Percentiles rank a stretch among this genome's conserved stretches.
These are phyloP conservation scores for Eolophus roseicapilla DNA, from an alignment of 2,113 vertebrate species.

Conservation along the genomic window DNA sequence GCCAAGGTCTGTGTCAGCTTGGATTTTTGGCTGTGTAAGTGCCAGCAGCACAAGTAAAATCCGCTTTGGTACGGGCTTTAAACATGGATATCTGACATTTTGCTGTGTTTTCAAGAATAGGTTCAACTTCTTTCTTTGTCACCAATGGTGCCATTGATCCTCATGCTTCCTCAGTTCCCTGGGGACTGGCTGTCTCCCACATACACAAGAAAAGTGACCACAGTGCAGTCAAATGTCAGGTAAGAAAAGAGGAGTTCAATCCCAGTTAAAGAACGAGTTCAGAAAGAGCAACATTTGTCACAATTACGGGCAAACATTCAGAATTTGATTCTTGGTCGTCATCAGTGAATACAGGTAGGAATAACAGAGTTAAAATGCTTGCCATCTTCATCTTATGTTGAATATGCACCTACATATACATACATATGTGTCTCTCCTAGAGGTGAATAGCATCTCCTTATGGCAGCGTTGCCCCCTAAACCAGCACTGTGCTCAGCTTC, in stretches of 20 bases:
- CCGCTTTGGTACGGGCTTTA: background rate
- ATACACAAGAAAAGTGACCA: background rate
- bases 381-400: background rate
- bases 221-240: fast-evolving
- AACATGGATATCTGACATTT: conserved; percentile 9
- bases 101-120: background rate
- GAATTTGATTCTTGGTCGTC: background rate
- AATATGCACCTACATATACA: fast-evolving
- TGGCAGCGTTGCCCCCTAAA: background rate
- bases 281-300: background rate
- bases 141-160: background rate
- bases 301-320: background rate
- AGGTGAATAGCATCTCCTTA: background rate
- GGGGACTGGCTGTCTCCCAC: background rate
- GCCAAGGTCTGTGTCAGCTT: conserved; percentile 57
- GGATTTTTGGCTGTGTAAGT: background rate
- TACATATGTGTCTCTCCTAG: fast-evolving
- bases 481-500: background rate
- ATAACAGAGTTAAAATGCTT: background rate
- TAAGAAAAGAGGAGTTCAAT: background rate
- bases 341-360: background rate
- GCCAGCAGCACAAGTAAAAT: conserved; percentile 39
- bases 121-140: background rate
- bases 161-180: background rate
- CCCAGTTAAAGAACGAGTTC: background rate